Conservation (phyloP, 2,888 invertebrate genomes). For the Caenorhabditis sp. region DNA sequence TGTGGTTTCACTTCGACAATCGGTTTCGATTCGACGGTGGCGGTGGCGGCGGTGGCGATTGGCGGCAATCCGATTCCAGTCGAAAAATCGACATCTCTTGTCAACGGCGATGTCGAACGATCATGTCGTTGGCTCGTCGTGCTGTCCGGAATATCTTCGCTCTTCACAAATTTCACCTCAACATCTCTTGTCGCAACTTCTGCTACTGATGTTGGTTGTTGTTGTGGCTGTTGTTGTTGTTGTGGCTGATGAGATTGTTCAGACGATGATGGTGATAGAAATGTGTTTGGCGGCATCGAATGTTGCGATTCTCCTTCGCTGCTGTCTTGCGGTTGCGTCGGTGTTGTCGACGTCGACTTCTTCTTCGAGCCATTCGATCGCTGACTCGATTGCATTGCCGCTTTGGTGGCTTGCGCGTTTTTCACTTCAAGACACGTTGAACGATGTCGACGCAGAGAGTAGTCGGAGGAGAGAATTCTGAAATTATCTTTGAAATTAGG, state of each 20-base stretch:
- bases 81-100: background rate
- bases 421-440: slow-evolving; percentile 13
- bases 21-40: background rate
- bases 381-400: background rate
- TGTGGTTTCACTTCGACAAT: slow-evolving; percentile 10
- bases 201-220: background rate
- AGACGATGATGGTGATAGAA: background rate
- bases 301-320: background rate
- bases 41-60: too few species aligned
- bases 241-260: background rate
- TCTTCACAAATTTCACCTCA: background rate
- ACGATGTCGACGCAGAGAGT: slow-evolving; percentile 37
- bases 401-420: slow-evolving; percentile 1
- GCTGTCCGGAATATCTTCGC: slow-evolving; percentile 29
- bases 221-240: background rate
- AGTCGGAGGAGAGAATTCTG: slow-evolving; percentile 19
- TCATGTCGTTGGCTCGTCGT: slow-evolving; percentile 34
- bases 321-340: background rate
- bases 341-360: background rate
- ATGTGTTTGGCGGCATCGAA: background rate
- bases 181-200: background rate
- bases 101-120: slow-evolving; percentile 29
- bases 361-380: background rate
- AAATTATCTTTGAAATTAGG: too few species aligned
- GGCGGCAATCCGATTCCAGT: background rate